Evolutionary conservation across 2,888 invertebrate species (phyloP).

Genomic region (Diplolepis rosae): DNA sequence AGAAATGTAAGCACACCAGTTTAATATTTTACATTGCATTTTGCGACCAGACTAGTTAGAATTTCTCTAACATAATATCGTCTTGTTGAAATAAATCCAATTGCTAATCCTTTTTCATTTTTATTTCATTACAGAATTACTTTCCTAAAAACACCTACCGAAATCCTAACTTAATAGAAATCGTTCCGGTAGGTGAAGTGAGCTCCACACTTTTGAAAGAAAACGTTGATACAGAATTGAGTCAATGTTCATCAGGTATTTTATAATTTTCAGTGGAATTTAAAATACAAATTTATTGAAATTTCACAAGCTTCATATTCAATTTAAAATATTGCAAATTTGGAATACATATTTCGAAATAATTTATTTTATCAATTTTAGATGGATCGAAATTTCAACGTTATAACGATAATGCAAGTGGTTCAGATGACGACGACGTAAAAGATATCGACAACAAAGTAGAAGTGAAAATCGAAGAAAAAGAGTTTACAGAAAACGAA

Average conservation of each 20-base stretch:
- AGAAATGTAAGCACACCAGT: neutral
- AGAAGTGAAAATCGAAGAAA: constrained; percentile 36
- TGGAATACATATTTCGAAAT: neutral
- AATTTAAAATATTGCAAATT: too few species aligned
- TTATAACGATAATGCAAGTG: constrained; percentile 73
- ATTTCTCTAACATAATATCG: too few species aligned
- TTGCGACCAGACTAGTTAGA: too few species aligned
- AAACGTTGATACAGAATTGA: constrained; percentile 7
- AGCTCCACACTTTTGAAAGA: constrained; percentile 1
- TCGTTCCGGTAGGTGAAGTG: constrained; percentile 71
- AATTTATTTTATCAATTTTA: constrained; percentile 46
- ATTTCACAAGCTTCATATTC: too few species aligned
- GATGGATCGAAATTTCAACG: constrained; percentile 75
- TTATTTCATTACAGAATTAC: constrained; percentile 51
- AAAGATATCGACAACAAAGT: constrained; percentile 42
- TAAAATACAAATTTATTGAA: too few species aligned
- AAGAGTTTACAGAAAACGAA: constrained; percentile 37
- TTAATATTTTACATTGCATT: too few species aligned
- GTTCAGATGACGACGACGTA: constrained; percentile 69
- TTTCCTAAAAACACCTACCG: constrained; percentile 62
- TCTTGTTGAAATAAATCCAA: neutral
- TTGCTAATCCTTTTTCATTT: neutral
- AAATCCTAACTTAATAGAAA: constrained; percentile 75
- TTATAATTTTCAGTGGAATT: neutral
- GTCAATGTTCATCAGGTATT: constrained; percentile 24